These are phyloP conservation scores for Lycocerus yunnanus DNA, from an alignment of 2,888 invertebrate species.

Conservation along the genomic window DNA sequence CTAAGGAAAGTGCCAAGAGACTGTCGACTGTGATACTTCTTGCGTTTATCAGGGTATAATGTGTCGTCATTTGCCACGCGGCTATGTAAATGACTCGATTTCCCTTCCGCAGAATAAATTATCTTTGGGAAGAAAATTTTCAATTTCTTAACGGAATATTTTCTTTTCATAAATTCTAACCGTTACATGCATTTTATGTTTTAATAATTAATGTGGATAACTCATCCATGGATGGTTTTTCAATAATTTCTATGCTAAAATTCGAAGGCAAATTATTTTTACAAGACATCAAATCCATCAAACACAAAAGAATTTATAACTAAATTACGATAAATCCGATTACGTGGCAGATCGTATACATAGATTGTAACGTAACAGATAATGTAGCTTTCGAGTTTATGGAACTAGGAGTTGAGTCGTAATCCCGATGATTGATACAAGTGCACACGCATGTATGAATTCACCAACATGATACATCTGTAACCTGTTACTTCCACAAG, in stretches of 20 bases:
- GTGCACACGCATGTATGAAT: slow-evolving; percentile 37
- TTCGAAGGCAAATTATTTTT: not conserved
- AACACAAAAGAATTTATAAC: slow-evolving; percentile 13
- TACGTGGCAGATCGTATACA: slow-evolving; percentile 3
- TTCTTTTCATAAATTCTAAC: slow-evolving; percentile 14
- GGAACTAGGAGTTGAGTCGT: slow-evolving; percentile 26
- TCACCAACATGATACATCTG: slow-evolving; percentile 36
- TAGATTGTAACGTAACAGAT: slow-evolving; percentile 18
- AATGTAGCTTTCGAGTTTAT: slow-evolving; percentile 23
- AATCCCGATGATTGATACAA: slow-evolving; percentile 38
- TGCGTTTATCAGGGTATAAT: slow-evolving; percentile 43
- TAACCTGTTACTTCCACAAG: slow-evolving; percentile 44
- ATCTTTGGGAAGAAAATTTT: slow-evolving; percentile 35
- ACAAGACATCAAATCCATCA: not conserved
- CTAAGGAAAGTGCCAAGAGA: slow-evolving; percentile 25
- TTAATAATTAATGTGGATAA: slow-evolving; percentile 10
- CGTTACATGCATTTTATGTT: not conserved
- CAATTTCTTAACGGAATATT: slow-evolving; percentile 32
- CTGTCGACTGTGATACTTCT: slow-evolving; percentile 34
- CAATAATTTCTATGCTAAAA: not conserved
- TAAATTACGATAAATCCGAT: slow-evolving; percentile 21
- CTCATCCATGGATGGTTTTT: not conserved
- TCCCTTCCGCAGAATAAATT: slow-evolving; percentile 40
- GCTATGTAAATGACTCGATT: slow-evolving; percentile 44
- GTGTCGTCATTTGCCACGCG: slow-evolving; percentile 44